These are phyloP conservation scores for Iphiclides podalirius DNA, from an alignment of 2,888 invertebrate species.

Conservation along the genomic window DNA sequence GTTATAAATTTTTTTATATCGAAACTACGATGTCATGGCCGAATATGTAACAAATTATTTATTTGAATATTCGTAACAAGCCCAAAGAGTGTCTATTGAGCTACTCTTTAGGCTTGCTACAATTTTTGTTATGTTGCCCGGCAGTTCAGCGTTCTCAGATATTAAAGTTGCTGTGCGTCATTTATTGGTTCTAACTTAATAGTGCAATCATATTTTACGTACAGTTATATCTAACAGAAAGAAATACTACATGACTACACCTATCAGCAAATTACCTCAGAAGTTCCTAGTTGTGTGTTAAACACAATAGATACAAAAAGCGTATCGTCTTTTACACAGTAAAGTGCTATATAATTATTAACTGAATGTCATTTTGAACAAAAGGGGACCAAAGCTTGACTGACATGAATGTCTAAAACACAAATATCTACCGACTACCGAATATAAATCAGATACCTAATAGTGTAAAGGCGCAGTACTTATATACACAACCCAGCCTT, in stretches of 20 bases:
- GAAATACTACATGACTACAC: conserved; percentile 50
- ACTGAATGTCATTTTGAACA: too few species aligned
- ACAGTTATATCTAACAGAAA: conserved; percentile 66
- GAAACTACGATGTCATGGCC: too few species aligned
- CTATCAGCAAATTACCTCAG: conserved; percentile 28
- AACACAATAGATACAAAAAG: conserved; percentile 32
- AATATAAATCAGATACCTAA: conserved; percentile 45
- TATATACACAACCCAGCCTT: conserved; percentile 79
- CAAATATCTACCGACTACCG: conserved; percentile 36
- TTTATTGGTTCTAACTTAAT: conserved; percentile 38
- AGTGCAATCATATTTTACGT: conserved; percentile 67
- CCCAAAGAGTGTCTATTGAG: too few species aligned
- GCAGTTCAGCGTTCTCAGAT: too few species aligned
- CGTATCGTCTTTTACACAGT: too few species aligned
- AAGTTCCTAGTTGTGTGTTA: conserved; percentile 34
- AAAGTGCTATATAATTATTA: too few species aligned
- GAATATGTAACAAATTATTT: too few species aligned
- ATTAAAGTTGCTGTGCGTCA: conserved; percentile 21
- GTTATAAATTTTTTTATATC: too few species aligned
- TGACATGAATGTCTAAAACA: conserved; percentile 36
- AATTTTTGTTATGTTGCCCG: too few species aligned
- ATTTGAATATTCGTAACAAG: too few species aligned
- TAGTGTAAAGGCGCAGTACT: conserved; percentile 71
- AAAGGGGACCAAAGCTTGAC: conserved; percentile 1
- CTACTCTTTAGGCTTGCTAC: too few species aligned